Evolutionary conservation across 2,113 vertebrate genomes (phyloP).

Genomic region (Cepphus grylle): DNA sequence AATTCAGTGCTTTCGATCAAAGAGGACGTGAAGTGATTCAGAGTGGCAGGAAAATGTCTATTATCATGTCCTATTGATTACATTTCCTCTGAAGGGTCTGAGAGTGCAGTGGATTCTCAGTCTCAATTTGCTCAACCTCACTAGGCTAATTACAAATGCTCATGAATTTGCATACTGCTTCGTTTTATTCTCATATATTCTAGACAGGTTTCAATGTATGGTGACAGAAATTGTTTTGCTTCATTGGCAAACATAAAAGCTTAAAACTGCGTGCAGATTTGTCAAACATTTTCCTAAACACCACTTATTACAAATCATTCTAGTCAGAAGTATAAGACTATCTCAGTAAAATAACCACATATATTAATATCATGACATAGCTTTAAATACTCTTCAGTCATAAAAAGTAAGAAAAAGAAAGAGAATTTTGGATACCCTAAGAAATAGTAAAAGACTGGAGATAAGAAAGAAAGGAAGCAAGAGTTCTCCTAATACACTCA

Average conservation of each 20-base stretch:
- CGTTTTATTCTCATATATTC: neutral
- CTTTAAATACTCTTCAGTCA: neutral
- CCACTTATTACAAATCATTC: neutral
- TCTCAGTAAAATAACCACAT: neutral
- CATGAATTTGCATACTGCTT: neutral
- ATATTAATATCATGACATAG: neutral
- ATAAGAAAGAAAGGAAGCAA: neutral
- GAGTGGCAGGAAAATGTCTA: neutral
- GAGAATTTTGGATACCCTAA: neutral
- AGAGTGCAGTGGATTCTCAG: neutral
- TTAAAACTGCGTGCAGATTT: neutral
- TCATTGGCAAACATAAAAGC: neutral
- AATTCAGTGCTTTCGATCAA: neutral
- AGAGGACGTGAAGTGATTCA: neutral
- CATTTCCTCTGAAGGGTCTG: neutral
- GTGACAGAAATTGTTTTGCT: neutral
- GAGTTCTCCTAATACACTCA: neutral
- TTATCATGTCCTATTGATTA: neutral
- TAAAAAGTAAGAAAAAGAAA: neutral
- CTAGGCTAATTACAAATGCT: neutral
- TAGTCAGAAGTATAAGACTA: neutral
- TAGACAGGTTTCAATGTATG: neutral
- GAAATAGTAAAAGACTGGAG: neutral
- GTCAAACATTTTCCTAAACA: neutral
- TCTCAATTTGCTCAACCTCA: neutral